Evolutionary conservation across 1,140 invertebrate genomes (phyloP), one percentile per base, ranked within the genome.

Genomic region (Pogonus chalceus): DNA sequence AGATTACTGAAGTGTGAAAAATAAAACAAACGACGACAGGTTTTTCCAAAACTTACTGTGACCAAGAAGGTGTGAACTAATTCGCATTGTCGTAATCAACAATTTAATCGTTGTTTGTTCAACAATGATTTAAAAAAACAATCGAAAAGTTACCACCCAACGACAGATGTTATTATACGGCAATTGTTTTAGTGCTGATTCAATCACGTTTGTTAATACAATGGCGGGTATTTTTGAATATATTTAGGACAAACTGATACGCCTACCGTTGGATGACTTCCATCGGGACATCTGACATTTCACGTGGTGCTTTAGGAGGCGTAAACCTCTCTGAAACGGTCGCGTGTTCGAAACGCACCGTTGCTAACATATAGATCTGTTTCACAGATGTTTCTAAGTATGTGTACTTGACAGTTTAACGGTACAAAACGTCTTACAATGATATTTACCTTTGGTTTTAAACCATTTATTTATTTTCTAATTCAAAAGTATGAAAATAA

Each of bases 281-380:
- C 3, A 12, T 4, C 18, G 37, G 7, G 37, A 43, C 37, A 43
- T 43, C 9, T 43, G 37, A 43, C 37, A 43, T 16, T 16, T 7
- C 37, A 43, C 37, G 37, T 43, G 37, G 37, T 43, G 37, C 37
- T 43, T 16, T 18, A 43, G 37, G 18, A 43, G 37, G 37, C 37
- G 37, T 7, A 31, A 14, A 43, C 37, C 37, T 12, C 37, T 43
- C 9, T 14, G 9, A 43, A 43, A 43, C 37, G 37, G 37, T 9
- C 37, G 37, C 18, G 37, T 43, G 37, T 18, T 9, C 9, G 7
- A 16, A 43, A 43, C 37, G 37, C 37, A 43, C 37, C 9, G 37
- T 43, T 43, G 37, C 37, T 10, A 43, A 7, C 3, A 43, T 3
- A 43, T 16, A 18, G 18, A 43, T 43, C 37, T 43, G 37, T 43